Base-by-base conservation (phyloP, 2,888 invertebrate genomes). In the Acleris sparsana region DNA sequence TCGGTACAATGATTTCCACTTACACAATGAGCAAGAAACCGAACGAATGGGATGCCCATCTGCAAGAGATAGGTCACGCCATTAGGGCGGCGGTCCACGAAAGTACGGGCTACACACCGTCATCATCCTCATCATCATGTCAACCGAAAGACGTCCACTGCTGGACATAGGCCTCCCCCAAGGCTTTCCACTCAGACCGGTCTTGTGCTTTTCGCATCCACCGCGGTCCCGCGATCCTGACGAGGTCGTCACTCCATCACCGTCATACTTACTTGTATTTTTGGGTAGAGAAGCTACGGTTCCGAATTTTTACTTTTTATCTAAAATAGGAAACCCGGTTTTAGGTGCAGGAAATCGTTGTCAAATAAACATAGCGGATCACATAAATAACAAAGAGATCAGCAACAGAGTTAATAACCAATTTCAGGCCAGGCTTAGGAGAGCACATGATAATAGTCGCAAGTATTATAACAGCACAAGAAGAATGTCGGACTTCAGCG, bases 1-100 rank as follows among this genome's bases (percentile, higher is more conserved):
- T 83, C 1, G 72, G 77, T 7, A 75, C 75, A 1, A 75, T 73
- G 61, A 73, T 81, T 5, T 53, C 77, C 18, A 68, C 75, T 0
- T 79, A 69, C 44, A 65, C 67, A 17, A 46, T 65, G 17, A 25
- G 44, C 17, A 57, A 68, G 2, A 71, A 69, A 39, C 72, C 70
- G 18, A 69, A 67, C 39, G 65, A 64, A 33, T 60, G 60, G 60
- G 60, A 61, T 25, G 22, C 5, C 0, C 11, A 61, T 29, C 16
- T 61, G 5, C 25, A 43, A 2, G n/a, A 61, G 17, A 53, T 61
- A 22, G 60, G 60, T 3, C 52, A 61, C 44, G 60, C 60, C 1
- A 61, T 61, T 7, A 61, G 60, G 44, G 18, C 52, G 0, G 43
- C 61, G 6, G 61, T 53, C 1, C 61, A 61, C 7, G 61, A 61